phyloP scores from a whole-genome alignment of 2,888 invertebrate species.

The Sepioteuthis lessoniana region DNA sequence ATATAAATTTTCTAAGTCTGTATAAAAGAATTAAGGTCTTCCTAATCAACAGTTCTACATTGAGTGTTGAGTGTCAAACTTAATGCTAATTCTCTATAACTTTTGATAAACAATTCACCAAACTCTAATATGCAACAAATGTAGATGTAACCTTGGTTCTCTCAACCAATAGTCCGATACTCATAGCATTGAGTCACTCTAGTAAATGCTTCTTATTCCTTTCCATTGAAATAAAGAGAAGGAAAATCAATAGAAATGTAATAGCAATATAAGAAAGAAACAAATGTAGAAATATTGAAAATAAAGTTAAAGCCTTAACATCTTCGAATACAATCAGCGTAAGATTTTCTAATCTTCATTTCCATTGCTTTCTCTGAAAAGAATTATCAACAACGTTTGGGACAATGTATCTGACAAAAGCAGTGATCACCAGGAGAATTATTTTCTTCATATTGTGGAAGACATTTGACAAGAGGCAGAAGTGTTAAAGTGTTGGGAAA shows the following conservation, averaged over 20 bases:
- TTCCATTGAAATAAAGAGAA: conserved; percentile 2
- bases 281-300: background rate
- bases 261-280: background rate
- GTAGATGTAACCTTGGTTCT: background rate
- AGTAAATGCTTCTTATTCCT: background rate
- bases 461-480: conserved; percentile 6
- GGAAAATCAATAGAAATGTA: background rate
- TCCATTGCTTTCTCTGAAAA: background rate
- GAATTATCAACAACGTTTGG: conserved; percentile 33
- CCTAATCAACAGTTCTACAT: no score
- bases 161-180: background rate
- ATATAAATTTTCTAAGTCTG: no score
- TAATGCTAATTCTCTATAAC: no score
- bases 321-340: background rate
- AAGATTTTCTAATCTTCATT: background rate
- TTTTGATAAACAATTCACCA: no score
- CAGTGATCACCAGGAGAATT: background rate
- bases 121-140: background rate
- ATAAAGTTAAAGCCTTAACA: background rate
- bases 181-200: background rate
- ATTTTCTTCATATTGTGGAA: background rate
- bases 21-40: no score
- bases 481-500: conserved; percentile 4
- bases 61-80: no score
- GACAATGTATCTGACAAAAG: conserved; percentile 17